Evolutionary conservation across 2,888 invertebrate species (phyloP).

Genomic region (Phlogophora meticulosa): DNA sequence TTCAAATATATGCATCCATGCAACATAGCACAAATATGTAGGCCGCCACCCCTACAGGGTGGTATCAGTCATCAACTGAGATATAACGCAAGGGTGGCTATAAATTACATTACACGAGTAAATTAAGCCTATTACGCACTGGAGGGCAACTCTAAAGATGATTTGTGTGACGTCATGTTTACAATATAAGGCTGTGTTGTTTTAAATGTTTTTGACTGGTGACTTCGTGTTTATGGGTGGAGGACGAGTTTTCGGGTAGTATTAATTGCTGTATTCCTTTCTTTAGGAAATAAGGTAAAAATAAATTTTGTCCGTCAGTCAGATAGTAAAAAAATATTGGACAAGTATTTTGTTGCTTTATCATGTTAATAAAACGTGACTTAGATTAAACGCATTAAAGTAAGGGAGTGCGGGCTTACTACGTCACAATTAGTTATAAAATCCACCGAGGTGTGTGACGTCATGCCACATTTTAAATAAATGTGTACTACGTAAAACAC

Average conservation of each 20-base stretch:
- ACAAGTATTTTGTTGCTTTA: no score
- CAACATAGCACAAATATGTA: conserved; percentile 5
- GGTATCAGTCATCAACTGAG: conserved; percentile 58
- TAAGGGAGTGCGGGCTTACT: no score
- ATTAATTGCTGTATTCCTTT: no score
- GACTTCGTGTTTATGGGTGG: conserved; percentile 2
- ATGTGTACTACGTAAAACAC: no score
- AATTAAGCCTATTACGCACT: conserved; percentile 73
- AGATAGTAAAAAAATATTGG: no score
- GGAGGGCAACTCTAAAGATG: conserved; percentile 55
- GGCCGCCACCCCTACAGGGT: not conserved
- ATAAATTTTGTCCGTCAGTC: no score
- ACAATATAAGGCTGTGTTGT: conserved; percentile 32
- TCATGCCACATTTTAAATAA: no score
- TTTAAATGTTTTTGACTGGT: conserved; percentile 23
- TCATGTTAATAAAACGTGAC: no score
- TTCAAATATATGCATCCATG: not conserved
- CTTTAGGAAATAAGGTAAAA: no score
- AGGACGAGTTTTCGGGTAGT: not conserved
- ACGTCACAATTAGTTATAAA: no score
- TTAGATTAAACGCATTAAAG: no score
- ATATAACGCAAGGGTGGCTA: conserved; percentile 66
- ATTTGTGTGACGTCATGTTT: conserved; percentile 58
- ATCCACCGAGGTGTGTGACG: no score
- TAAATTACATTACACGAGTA: conserved; percentile 71